Conservation (phyloP, 2,888 invertebrate species). For the Chalcosyrphus nemorum region DNA sequence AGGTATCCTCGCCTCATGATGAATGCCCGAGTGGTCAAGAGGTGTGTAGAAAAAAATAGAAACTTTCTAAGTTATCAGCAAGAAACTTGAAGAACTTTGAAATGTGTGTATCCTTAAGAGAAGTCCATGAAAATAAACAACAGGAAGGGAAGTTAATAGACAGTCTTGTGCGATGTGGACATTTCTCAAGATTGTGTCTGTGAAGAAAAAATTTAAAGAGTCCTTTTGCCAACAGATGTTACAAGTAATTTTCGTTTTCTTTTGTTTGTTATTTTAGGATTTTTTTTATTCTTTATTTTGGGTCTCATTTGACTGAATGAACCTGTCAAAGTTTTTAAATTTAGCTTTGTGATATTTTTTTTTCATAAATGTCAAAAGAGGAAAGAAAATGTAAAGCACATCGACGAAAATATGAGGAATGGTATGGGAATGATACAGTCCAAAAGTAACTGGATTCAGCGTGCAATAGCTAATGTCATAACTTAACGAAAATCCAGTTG, state of each 20-base stretch:
- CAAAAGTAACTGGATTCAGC: too few relatives aligned
- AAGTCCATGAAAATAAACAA: conserved; percentile 24
- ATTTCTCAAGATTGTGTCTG: background rate
- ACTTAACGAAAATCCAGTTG: too few relatives aligned
- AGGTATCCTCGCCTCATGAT: conserved; percentile 30
- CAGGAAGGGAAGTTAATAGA: too few relatives aligned
- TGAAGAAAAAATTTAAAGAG: conserved; percentile 9
- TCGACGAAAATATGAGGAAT: too few relatives aligned
- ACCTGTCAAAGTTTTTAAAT: conserved; percentile 41
- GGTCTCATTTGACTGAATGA: conserved; percentile 4
- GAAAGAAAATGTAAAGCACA: too few relatives aligned
- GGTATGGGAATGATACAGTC: too few relatives aligned
- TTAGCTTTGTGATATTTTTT: conserved; percentile 24
- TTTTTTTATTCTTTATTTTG: background rate
- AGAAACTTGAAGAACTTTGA: conserved; percentile 32
- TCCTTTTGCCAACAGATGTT: conserved; percentile 31
- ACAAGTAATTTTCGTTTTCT: background rate
- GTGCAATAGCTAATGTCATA: too few relatives aligned
- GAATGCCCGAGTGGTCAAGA: conserved; percentile 39
- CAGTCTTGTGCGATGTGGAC: background rate
- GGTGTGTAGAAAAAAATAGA: conserved; percentile 35
- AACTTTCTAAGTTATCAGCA: conserved; percentile 48
- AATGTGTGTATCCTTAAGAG: conserved; percentile 2
- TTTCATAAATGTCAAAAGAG: background rate
- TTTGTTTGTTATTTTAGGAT: background rate